phyloP scores from a whole-genome alignment of 2,113 vertebrate genomes.

The Speoplatyrhinus poulsoni region DNA sequence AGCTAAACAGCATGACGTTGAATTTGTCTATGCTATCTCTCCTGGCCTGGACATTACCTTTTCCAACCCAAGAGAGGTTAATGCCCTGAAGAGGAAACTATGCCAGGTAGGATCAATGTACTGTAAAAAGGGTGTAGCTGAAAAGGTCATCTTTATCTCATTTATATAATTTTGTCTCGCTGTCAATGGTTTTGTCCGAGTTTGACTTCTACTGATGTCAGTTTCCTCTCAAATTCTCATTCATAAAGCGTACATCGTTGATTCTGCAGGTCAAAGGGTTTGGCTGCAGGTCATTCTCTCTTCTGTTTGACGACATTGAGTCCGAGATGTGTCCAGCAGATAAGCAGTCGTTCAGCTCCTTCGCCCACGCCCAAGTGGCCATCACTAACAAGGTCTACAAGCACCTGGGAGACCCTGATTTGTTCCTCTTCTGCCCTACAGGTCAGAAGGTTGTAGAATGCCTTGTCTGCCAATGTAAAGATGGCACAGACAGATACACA shows the following conservation, averaged over 20 bases:
- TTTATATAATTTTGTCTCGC: slow-evolving; percentile 21
- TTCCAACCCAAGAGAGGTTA: slow-evolving; percentile 91
- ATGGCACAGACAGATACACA: no score
- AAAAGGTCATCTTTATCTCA: slow-evolving; percentile 6
- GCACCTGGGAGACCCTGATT: slow-evolving; percentile 87
- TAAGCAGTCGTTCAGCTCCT: slow-evolving; percentile 92
- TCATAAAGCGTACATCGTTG: not conserved
- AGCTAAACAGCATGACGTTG: slow-evolving; percentile 85
- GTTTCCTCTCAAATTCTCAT: no score
- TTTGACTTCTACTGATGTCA: no score
- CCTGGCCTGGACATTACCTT: slow-evolving; percentile 98
- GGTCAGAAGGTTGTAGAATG: slow-evolving; percentile 65
- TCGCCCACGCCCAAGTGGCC: slow-evolving; percentile 92
- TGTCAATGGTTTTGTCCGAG: slow-evolving; percentile 10
- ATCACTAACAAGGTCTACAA: slow-evolving; percentile 93
- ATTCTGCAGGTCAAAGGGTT: slow-evolving; percentile 86
- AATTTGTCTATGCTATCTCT: slow-evolving; percentile 96
- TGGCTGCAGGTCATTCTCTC: slow-evolving; percentile 93
- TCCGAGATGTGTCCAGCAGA: slow-evolving; percentile 96
- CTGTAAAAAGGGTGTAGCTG: slow-evolving; percentile 18
- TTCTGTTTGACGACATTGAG: slow-evolving; percentile 97
- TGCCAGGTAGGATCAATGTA: slow-evolving; percentile 70
- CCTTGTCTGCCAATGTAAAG: not conserved
- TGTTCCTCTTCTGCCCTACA: slow-evolving; percentile 97
- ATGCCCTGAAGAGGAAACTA: slow-evolving; percentile 91